phyloP scores from a whole-genome alignment of 2,797 vertebrate species.

The Gallinago stenura region DNA sequence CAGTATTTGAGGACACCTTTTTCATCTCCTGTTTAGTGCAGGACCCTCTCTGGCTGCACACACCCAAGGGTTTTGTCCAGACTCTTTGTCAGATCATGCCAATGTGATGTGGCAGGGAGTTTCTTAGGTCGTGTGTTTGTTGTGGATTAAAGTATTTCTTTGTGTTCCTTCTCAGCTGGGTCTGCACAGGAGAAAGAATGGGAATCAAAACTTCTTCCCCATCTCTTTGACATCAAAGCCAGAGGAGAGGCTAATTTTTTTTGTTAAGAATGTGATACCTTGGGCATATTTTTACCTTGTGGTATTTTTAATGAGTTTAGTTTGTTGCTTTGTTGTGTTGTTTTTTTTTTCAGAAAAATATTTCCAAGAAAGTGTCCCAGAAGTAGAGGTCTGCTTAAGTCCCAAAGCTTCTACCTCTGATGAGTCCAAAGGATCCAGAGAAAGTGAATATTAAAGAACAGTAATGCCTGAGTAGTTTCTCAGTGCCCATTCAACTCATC shows the following conservation, averaged over 20 bases:
- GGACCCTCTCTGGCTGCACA: background rate
- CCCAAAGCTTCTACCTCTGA: background rate
- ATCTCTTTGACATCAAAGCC: background rate
- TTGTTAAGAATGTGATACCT: background rate
- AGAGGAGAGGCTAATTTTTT: background rate
- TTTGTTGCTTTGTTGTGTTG: background rate
- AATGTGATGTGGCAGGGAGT: background rate
- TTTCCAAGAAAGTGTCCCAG: background rate
- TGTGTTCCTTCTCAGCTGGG: background rate
- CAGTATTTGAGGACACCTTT: background rate
- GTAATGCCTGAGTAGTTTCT: background rate
- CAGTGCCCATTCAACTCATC: background rate
- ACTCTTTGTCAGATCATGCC: background rate
- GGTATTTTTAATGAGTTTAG: background rate
- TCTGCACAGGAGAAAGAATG: background rate
- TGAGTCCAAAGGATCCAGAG: background rate
- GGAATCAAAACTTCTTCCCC: background rate
- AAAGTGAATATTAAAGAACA: conserved; percentile 5
- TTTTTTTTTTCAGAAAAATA: background rate
- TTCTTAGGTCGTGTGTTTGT: background rate
- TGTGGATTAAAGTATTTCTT: background rate
- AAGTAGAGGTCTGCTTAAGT: background rate
- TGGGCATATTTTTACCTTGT: background rate
- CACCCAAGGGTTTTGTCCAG: background rate
- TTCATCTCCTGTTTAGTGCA: background rate